Base-by-base conservation (phyloP, 2,797 vertebrate species). In the Leptoclinus maculatus region DNA sequence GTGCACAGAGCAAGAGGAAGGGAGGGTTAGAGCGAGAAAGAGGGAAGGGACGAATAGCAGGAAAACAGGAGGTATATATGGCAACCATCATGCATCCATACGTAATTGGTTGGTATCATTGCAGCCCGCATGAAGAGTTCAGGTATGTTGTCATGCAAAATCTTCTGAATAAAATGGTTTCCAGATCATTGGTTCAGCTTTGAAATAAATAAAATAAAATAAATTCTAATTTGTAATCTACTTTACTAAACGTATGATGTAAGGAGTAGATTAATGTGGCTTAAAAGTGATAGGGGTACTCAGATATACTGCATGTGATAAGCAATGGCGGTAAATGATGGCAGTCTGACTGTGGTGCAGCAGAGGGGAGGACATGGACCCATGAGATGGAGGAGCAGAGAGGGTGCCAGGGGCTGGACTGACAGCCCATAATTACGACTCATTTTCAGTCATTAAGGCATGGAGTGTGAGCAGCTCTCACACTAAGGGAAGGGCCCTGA, bases 401-500 rank as follows among this genome's bases (percentile, higher is more conserved):
- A 87, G 92, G 93, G 88, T 86, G 89, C 86, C 83, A 89, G 80
- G 78, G 89, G 84, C 85, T 85, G 88, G 90, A 94, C 93, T 95
- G 93, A 94, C 94, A 94, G 93, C 89, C 92, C 91, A 91, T 94
- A 94, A 95, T 95, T 94, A 95, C 62, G 73, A 71, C 93, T 94
- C 93, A 95, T 94, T 95, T 94, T 94, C 92, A 92, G 92, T 94
- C 93, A 95, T 94, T 95, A 94, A 93, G 91, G 88, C 83, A 85
- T 88, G 88, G 91, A 93, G 94, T 91, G 91, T 87, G 88, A 93
- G 87, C 88, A 82, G 84, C 90, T 88, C 88, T 90, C 90, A 88
- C 87, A 89, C 87, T 87, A 89, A 91, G 86, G 86, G 87, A 92
- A 92, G 90, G 88, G 85, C 83, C 74, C 89, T 94, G 94, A 94